These are phyloP conservation scores for Misgurnus anguillicaudatus DNA, from an alignment of 2,113 vertebrate species.

Conservation along the genomic window DNA sequence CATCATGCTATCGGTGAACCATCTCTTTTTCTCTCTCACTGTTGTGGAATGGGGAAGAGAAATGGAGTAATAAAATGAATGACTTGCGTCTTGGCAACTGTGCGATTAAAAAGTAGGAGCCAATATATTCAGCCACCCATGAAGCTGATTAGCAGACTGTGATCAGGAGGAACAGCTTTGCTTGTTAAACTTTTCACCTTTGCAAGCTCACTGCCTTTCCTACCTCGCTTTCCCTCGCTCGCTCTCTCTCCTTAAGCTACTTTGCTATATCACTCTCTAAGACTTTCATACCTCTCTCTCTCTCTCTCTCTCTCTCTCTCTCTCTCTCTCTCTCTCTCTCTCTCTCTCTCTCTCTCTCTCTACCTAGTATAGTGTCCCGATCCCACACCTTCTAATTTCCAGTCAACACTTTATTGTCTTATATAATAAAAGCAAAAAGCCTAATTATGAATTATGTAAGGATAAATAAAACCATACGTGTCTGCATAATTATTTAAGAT, in stretches of 20 bases:
- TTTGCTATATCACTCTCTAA: constrained; percentile 38
- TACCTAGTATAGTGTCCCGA: no score
- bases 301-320: not conserved
- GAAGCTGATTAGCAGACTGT: constrained; percentile 98
- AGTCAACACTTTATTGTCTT: no score
- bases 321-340: not conserved
- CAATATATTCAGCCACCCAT: constrained; percentile 98
- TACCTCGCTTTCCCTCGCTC: constrained; percentile 10
- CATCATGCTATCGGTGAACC: constrained; percentile 54
- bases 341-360: no score
- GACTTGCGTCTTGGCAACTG: constrained; percentile 86
- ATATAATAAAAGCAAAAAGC: no score
- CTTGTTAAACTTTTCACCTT: constrained; percentile 99
- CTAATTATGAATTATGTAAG: no score
- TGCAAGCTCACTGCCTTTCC: constrained; percentile 64
- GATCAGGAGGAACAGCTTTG: constrained; percentile 99
- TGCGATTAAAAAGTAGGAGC: constrained; percentile 78
- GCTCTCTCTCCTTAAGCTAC: constrained; percentile 22
- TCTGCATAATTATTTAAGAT: no score
- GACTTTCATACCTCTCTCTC: constrained; percentile 27
- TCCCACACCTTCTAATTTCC: no score
- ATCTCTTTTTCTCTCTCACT: constrained; percentile 54
- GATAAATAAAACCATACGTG: no score
- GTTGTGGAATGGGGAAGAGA: constrained; percentile 29
- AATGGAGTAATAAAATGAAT: constrained; percentile 76